Evolutionary conservation across 2,797 vertebrate species (phyloP).

Genomic region (Toxotes lorentzi): DNA sequence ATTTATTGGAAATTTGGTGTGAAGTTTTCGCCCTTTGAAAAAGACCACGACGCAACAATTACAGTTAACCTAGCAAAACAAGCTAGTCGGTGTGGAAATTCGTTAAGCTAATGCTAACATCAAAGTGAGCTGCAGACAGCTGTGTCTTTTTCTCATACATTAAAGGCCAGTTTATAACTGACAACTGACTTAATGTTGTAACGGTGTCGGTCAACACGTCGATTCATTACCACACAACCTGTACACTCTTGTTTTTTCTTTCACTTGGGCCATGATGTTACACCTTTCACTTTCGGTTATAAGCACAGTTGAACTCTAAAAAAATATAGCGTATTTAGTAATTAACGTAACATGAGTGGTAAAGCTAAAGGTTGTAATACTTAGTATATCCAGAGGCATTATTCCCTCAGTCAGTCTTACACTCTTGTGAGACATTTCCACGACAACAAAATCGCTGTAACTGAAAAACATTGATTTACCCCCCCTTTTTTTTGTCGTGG

Average conservation of each 20-base stretch:
- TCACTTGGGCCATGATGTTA: not conserved
- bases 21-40: not conserved
- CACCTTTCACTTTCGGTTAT: conserved; percentile 52
- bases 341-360: not conserved
- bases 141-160: no score
- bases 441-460: not conserved
- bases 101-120: conserved; percentile 23
- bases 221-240: not conserved
- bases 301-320: not conserved
- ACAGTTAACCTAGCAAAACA: not conserved
- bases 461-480: not conserved
- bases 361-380: not conserved
- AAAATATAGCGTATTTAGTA: no score
- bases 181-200: not conserved
- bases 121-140: rapidly evolving
- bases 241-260: not conserved
- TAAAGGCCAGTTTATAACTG: not conserved
- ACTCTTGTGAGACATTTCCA: not conserved
- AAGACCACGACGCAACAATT: no score
- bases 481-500: not conserved
- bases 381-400: no score
- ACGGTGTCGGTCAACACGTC: not conserved
- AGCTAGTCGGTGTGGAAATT: not conserved
- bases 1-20: not conserved
- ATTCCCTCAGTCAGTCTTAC: not conserved